Evolutionary conservation across 2,797 vertebrate species (phyloP).

Genomic region (Myiothlypis chrysogaster): DNA sequence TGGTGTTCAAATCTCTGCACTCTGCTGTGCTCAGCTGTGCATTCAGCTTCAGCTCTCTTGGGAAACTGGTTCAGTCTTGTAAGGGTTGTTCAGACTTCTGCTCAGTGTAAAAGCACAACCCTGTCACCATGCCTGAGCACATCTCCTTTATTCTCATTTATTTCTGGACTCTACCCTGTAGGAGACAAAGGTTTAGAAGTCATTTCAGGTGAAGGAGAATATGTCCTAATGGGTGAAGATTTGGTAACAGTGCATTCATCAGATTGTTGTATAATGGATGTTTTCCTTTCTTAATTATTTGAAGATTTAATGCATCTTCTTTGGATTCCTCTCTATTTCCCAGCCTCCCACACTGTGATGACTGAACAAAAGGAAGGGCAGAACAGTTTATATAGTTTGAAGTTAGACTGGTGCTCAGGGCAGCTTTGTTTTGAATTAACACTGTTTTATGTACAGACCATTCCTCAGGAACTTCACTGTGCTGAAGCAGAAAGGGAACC

Average conservation of each 20-base stretch:
- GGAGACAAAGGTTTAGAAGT: not conserved
- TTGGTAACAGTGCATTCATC: not conserved
- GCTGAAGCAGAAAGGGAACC: not conserved
- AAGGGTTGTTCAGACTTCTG: not conserved
- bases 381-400: not conserved
- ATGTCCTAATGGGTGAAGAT: not conserved
- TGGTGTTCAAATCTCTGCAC: not conserved
- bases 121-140: not conserved
- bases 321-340: not conserved
- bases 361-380: not conserved
- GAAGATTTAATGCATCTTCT: not conserved
- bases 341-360: not conserved
- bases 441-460: not conserved
- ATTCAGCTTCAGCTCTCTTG: not conserved
- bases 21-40: not conserved
- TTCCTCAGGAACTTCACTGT: not conserved
- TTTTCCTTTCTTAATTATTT: not conserved
- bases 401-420: not conserved
- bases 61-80: not conserved
- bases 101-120: not conserved
- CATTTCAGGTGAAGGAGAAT: not conserved
- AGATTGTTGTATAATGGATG: not conserved
- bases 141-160: not conserved
- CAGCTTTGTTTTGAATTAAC: not conserved
- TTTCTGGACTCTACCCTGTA: not conserved